Conservation (phyloP, 2,113 vertebrate genomes). For the Setophaga petechia region DNA sequence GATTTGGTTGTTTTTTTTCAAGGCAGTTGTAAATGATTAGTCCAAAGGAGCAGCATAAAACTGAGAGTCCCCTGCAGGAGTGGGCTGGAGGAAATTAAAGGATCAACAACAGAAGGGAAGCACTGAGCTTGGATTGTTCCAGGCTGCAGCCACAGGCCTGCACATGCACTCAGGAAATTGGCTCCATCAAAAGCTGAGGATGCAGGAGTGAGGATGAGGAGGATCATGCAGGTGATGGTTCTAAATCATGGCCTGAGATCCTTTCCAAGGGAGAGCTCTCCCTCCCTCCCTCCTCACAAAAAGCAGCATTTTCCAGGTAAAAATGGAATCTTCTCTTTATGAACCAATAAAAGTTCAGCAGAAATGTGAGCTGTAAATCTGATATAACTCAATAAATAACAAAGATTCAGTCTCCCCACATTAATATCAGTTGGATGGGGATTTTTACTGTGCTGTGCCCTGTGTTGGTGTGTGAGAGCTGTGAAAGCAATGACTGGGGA, state of each 20-base stretch:
- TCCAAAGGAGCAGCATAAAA: constrained; percentile 60
- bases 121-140: constrained; percentile 75
- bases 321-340: background rate
- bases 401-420: background rate
- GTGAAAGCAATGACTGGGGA: background rate
- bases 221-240: constrained; percentile 59
- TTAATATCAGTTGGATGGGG: background rate
- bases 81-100: constrained; percentile 80
- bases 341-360: background rate
- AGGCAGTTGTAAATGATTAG: constrained; percentile 68
- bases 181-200: constrained; percentile 67
- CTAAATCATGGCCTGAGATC: constrained; percentile 57
- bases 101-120: constrained; percentile 73
- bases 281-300: background rate
- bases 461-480: background rate
- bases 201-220: constrained; percentile 58
- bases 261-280: background rate
- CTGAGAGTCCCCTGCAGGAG: constrained; percentile 68
- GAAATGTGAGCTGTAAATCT: constrained; percentile 13
- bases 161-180: constrained; percentile 74
- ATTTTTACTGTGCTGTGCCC: background rate
- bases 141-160: constrained; percentile 63
- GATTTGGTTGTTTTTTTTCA: background rate
- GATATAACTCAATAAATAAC: background rate
- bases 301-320: background rate